Conservation (phyloP, 2,797 vertebrate genomes). For the Pseudomugil tenellus region DNA sequence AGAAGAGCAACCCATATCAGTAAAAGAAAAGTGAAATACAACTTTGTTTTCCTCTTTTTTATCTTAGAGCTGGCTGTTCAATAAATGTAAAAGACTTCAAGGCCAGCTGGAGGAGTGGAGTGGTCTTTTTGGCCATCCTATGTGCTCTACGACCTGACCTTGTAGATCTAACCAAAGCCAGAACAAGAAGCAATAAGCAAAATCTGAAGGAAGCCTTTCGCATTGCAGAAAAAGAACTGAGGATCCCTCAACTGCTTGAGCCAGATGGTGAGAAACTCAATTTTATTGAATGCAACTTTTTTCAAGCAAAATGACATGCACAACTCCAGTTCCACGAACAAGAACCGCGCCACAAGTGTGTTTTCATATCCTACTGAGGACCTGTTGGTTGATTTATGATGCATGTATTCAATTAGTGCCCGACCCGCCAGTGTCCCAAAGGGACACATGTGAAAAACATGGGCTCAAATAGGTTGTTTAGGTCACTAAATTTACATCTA, state of each 20-base stretch:
- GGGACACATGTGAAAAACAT: no score
- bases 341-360: no score
- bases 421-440: no score
- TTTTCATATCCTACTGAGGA: no score
- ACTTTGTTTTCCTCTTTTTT: background rate
- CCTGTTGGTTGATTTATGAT: no score
- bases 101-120: conserved; percentile 91
- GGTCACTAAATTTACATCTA: no score
- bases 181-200: conserved; percentile 87
- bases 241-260: conserved; percentile 91
- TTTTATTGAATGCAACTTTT: no score
- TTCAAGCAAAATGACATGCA: no score
- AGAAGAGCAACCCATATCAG: background rate
- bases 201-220: conserved; percentile 92
- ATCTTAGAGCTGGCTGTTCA: conserved; percentile 76
- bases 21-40: background rate
- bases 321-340: no score
- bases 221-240: conserved; percentile 88
- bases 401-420: no score
- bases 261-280: conserved; percentile 80
- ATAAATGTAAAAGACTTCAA: conserved; percentile 92
- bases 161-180: conserved; percentile 86
- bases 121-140: conserved; percentile 92
- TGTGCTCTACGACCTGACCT: conserved; percentile 87
- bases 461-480: no score